Percentiles rank a stretch among this genome's conserved stretches.
Conservation (phyloP, 2,888 invertebrate species). For the Euzetes globulus region DNA sequence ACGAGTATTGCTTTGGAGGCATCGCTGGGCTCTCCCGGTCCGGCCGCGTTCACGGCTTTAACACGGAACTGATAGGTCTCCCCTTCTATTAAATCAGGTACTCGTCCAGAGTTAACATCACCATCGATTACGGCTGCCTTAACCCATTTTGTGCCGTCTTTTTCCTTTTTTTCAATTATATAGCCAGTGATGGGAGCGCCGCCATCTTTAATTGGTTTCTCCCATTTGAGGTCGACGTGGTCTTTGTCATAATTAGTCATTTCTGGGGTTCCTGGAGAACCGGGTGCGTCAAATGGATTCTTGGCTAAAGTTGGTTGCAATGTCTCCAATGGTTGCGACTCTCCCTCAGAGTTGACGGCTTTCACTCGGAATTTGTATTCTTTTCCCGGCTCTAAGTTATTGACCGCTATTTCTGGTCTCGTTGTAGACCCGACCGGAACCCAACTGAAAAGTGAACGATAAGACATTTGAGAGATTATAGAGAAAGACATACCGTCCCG, state of each 20-base stretch:
- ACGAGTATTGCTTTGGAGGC: conserved; percentile 72
- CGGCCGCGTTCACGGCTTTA: conserved; percentile 80
- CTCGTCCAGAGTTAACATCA: conserved; percentile 67
- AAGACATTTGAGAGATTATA: no score
- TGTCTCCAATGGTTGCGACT: conserved; percentile 79
- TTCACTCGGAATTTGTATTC: conserved; percentile 55
- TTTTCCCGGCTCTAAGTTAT: conserved; percentile 61
- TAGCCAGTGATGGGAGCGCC: conserved; percentile 94
- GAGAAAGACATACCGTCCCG: no score
- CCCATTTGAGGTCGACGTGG: conserved; percentile 89
- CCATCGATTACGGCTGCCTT: conserved; percentile 69
- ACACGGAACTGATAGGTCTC: conserved; percentile 90
- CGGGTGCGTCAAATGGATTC: conserved; percentile 93
- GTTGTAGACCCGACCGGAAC: conserved; percentile 73
- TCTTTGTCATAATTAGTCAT: conserved; percentile 87
- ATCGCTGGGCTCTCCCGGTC: conserved; percentile 78
- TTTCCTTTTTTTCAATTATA: conserved; percentile 84
- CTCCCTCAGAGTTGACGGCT: conserved; percentile 57
- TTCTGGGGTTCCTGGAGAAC: conserved; percentile 81
- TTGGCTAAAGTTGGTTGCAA: conserved; percentile 80
- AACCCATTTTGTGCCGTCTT: conserved; percentile 81
- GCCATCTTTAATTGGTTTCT: conserved; percentile 79
- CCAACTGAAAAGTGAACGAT: no score
- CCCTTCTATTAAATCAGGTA: conserved; percentile 81
- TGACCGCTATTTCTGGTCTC: conserved; percentile 68